Base-by-base conservation (phyloP, 2,113 vertebrate species). In the Clarias gariepinus region DNA sequence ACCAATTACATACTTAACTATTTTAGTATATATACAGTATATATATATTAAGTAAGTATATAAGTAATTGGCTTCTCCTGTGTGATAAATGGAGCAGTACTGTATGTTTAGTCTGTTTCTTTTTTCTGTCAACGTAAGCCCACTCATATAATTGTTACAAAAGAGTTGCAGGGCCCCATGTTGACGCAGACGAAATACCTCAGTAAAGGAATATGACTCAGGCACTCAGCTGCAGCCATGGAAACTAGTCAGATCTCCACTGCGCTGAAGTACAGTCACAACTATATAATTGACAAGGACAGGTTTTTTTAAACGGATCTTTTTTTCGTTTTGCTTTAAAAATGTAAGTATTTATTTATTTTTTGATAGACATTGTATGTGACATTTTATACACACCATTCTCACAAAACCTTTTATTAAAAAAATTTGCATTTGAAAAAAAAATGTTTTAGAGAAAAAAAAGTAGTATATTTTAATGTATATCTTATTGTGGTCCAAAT, bases 191-290 rank as follows among this genome's bases (percentile, higher is more conserved):
- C 58, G 78, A 78, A 47, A 73, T 28, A 83, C 25, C 80, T 66
- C 80, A 52, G 71, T 68, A 66, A 76, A 61, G 52, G 28, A 47
- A 52, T 52, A 57, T 87, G 86, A 87, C 81, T 87, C 86, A 87
- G 86, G 12, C 85, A 66, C 73, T 66, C 52, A 87, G 52, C 52
- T 69, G 81, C 86, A 78, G 71, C 71, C 86, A 87, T 87, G 86
- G 86, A 87, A 87, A 87, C 86, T 41, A 83, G 36, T 58, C 58
- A 68, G 68, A 81, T 82, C 64, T 86, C 33, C 76, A 69, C 47
- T 71, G 33, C 33, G 71, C 36, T 52, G 55, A 81, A 61, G 13
- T 69, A 85, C 84, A 85, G 61, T 86, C 33, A 28, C 78, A 81
- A 61, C 36, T 86, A 66, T 47, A 61, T 66, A 78, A 73, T 36